A percentile compares a stretch with the other conserved stretches of the same genome.
Evolutionary conservation across 2,797 vertebrate species (phyloP).

Genomic region (Sebastolobus alascanus): DNA sequence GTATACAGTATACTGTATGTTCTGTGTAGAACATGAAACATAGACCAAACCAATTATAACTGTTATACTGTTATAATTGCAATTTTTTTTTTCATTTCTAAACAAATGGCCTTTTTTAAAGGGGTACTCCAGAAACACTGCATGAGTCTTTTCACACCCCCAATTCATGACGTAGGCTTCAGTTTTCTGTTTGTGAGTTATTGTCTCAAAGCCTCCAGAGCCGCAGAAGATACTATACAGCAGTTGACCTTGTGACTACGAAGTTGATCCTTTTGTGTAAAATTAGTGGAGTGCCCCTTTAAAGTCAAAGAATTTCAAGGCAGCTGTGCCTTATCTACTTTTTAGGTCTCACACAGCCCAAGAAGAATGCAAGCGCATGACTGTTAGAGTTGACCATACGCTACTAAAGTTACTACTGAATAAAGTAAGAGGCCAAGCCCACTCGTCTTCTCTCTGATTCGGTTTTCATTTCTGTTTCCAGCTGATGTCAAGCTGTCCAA

Average conservation of each 20-base stretch:
- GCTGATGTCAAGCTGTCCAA: conserved; percentile 93
- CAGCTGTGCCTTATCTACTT: not conserved
- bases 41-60: not conserved
- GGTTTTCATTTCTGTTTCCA: conserved; percentile 46
- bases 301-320: not conserved
- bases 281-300: not conserved
- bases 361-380: conserved; percentile 1
- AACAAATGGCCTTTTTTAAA: conserved; percentile 18
- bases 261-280: not conserved
- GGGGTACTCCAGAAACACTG: not conserved
- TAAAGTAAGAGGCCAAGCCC: not conserved
- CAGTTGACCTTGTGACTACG: not conserved
- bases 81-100: not conserved
- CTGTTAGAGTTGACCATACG: not conserved
- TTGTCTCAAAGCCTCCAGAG: not conserved
- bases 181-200: not conserved
- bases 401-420: not conserved
- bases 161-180: not conserved
- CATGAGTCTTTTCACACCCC: not conserved
- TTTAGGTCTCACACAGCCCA: not conserved
- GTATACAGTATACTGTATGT: not conserved
- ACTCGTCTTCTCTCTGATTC: not conserved
- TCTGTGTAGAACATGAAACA: not conserved
- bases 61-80: not conserved
- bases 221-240: fast-evolving